These are phyloP conservation scores for Reticulitermes speratus DNA, from an alignment of 1,140 invertebrate species.

Conservation along the genomic window DNA sequence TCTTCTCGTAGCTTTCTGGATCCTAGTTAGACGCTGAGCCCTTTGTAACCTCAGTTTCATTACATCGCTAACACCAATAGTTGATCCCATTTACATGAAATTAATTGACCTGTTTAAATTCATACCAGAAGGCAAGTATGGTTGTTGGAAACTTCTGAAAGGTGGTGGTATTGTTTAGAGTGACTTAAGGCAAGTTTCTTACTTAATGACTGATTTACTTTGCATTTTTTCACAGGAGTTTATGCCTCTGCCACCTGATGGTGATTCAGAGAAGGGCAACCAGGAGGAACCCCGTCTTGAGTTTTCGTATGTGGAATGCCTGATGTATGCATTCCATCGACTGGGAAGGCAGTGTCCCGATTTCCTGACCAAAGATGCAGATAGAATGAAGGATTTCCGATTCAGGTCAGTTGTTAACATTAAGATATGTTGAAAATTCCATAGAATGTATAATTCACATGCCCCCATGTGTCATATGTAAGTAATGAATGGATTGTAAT, in stretches of 20 bases:
- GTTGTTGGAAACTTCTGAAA: too few relatives aligned
- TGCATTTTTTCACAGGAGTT: constrained; percentile 45
- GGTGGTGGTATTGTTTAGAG: too few relatives aligned
- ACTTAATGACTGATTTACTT: background rate
- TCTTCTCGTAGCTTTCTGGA: too few relatives aligned
- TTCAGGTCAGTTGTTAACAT: constrained; percentile 53
- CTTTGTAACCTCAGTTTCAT: too few relatives aligned
- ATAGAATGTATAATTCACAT: background rate
- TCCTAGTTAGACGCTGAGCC: too few relatives aligned
- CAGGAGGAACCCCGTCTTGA: constrained; percentile 70
- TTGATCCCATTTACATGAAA: too few relatives aligned
- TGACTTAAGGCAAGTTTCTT: too few relatives aligned
- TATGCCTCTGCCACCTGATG: constrained; percentile 72
- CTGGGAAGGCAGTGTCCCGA: constrained; percentile 78
- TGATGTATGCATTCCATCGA: constrained; percentile 86
- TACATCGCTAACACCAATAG: too few relatives aligned
- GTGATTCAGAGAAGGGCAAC: constrained; percentile 55
- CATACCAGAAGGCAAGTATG: too few relatives aligned
- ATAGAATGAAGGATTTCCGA: constrained; percentile 84
- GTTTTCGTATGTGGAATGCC: constrained; percentile 91
- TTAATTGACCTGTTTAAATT: too few relatives aligned
- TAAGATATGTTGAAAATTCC: background rate
- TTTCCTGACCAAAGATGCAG: constrained; percentile 74
- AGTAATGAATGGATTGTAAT: too few relatives aligned
- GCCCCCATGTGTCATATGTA: too few relatives aligned